A percentile compares a stretch with the other conserved stretches of the same genome.
These are phyloP conservation scores for Agonopterix heracliana DNA, from an alignment of 2,888 invertebrate species.

Conservation along the genomic window DNA sequence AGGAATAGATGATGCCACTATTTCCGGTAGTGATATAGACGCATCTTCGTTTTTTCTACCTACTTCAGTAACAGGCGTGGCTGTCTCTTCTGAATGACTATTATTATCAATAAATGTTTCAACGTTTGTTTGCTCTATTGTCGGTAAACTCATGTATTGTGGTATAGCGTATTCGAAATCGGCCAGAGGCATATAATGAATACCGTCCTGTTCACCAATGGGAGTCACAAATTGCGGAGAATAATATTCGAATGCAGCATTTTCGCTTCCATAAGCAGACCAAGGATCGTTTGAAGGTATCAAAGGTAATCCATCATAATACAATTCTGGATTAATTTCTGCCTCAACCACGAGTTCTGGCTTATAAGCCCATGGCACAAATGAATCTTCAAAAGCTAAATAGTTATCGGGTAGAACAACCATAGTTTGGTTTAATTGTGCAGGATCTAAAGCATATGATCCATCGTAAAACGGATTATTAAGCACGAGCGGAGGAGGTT, in stretches of 20 bases:
- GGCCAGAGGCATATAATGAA: conserved; percentile 61
- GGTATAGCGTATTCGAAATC: conserved; percentile 66
- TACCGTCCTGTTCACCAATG: conserved; percentile 38
- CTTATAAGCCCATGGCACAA: conserved; percentile 67
- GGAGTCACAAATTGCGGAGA: conserved; percentile 51
- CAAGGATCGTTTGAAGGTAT: conserved; percentile 66
- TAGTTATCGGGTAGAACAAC: conserved; percentile 68
- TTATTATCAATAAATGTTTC: conserved; percentile 30
- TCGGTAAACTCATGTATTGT: conserved; percentile 62
- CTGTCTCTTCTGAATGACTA: conserved; percentile 20
- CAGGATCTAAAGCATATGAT: conserved; percentile 51
- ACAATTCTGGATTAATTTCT: conserved; percentile 47
- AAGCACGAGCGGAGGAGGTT: conserved; percentile 57
- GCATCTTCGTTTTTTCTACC: conserved; percentile 1
- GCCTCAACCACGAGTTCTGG: conserved; percentile 47
- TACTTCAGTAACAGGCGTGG: conserved; percentile 11
- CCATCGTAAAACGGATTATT: conserved; percentile 73
- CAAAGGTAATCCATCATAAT: conserved; percentile 57
- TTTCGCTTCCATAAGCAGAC: conserved; percentile 53
- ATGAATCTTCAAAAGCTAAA: conserved; percentile 71
- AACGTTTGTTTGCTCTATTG: conserved; percentile 42
- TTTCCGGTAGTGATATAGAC: conserved; percentile 1
- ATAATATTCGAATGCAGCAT: conserved; percentile 54
- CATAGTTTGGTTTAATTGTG: conserved; percentile 46
- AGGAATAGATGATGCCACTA: conserved; percentile 11